phyloP scores from a whole-genome alignment of 1,140 invertebrate genomes.

The Penaeus indicus region DNA sequence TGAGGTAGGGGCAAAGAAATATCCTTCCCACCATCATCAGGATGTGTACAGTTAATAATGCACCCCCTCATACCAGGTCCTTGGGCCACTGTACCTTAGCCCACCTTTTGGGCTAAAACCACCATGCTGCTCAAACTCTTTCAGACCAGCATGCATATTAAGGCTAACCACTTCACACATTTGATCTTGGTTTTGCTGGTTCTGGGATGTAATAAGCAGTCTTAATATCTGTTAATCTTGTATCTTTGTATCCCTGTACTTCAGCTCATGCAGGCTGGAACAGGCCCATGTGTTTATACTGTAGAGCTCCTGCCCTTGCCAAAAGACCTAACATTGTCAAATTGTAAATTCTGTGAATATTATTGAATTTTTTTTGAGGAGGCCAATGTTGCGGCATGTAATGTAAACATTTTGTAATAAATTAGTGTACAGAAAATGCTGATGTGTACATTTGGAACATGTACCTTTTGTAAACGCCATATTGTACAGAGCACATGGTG shows the following conservation, averaged over 20 bases:
- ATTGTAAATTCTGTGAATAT: constrained; percentile 68
- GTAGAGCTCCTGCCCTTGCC: constrained; percentile 64
- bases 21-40: background rate
- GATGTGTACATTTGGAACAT: constrained; percentile 67
- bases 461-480: constrained; percentile 66
- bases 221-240: constrained; percentile 57
- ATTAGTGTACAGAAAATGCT: constrained; percentile 67
- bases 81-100: constrained; percentile 7
- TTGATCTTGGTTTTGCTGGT: background rate
- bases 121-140: constrained; percentile 46
- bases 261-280: constrained; percentile 65
- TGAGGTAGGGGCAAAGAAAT: too few relatives aligned
- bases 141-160: background rate
- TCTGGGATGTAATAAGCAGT: constrained; percentile 42
- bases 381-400: constrained; percentile 61
- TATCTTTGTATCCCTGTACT: constrained; percentile 62
- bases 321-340: constrained; percentile 65
- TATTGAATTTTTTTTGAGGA: constrained; percentile 63
- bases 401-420: constrained; percentile 67
- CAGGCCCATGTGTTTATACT: constrained; percentile 66
- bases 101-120: constrained; percentile 14
- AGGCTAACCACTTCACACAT: too few relatives aligned
- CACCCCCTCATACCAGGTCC: constrained; percentile 20
- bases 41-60: background rate
- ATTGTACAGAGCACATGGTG: constrained; percentile 67